Percentiles rank a stretch among this genome's conserved stretches.
Evolutionary conservation across 2,113 vertebrate genomes (phyloP).

Genomic region (Arizona elegans): DNA sequence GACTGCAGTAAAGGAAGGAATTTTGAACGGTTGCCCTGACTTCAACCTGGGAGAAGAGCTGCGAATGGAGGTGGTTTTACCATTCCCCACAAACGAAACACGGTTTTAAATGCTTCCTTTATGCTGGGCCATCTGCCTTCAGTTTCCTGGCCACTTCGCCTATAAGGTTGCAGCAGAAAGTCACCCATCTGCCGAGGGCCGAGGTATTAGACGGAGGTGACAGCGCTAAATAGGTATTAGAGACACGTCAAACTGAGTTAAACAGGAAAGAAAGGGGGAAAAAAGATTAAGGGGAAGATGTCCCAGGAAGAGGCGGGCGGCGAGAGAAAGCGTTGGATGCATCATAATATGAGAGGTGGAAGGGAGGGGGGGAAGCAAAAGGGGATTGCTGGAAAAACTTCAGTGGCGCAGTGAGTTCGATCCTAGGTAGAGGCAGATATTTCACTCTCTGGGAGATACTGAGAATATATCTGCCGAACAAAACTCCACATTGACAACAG

Average conservation of each 20-base stretch:
- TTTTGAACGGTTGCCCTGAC: background rate
- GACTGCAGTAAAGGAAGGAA: background rate
- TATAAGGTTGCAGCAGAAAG: constrained; percentile 49
- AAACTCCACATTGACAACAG: too few species aligned
- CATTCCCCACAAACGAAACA: constrained; percentile 30
- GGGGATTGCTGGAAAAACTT: constrained; percentile 38
- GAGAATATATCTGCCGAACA: too few species aligned
- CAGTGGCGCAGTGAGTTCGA: constrained; percentile 22
- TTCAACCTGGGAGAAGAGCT: constrained; percentile 28
- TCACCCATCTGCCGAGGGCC: constrained; percentile 48
- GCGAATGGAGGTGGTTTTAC: constrained; percentile 28
- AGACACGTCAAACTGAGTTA: constrained; percentile 62
- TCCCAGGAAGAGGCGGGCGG: constrained; percentile 41
- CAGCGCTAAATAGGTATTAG: constrained; percentile 64
- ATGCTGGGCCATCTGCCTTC: constrained; percentile 46
- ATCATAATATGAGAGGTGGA: constrained; percentile 50
- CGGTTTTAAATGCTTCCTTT: constrained; percentile 30
- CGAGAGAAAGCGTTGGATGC: constrained; percentile 39
- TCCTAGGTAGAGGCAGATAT: too few species aligned
- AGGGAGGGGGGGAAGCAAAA: constrained; percentile 7
- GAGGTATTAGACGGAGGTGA: constrained; percentile 59
- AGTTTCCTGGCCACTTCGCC: constrained; percentile 47
- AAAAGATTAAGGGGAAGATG: constrained; percentile 43
- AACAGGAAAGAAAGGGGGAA: constrained; percentile 29
- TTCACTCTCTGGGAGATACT: too few species aligned